Evolutionary conservation across 2,113 vertebrate species (phyloP).

Genomic region (Ondatra zibethicus): DNA sequence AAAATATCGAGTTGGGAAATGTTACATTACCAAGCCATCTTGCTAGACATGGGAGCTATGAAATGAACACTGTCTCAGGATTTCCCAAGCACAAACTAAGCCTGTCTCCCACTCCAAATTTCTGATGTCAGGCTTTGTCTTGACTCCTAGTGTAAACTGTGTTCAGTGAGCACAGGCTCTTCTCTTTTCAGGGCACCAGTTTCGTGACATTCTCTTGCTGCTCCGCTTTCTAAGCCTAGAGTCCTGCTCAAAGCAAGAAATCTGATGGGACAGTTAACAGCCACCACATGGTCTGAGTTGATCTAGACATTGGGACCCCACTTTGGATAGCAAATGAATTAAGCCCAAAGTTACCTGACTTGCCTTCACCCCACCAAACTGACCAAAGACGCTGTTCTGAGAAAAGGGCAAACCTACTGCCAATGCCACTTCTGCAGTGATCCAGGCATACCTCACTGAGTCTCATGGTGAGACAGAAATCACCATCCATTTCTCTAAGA

Average conservation of each 20-base stretch:
- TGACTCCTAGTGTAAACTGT: not conserved
- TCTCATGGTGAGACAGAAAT: not conserved
- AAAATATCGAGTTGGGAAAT: not conserved
- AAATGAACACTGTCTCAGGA: not conserved
- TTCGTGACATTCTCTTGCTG: not conserved
- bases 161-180: not conserved
- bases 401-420: not conserved
- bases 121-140: not conserved
- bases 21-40: not conserved
- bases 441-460: not conserved
- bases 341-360: not conserved
- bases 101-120: not conserved
- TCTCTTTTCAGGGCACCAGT: not conserved
- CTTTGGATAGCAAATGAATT: not conserved
- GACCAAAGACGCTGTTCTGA: not conserved
- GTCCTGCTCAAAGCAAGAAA: not conserved
- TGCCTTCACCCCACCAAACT: not conserved
- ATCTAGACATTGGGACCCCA: not conserved
- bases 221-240: not conserved
- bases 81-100: not conserved
- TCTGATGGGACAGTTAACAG: not conserved
- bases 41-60: not conserved
- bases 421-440: not conserved
- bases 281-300: not conserved
- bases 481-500: slow-evolving; percentile 20